Evolutionary conservation across 2,113 vertebrate genomes (phyloP).

Genomic region (Xyliphius kryptos): DNA sequence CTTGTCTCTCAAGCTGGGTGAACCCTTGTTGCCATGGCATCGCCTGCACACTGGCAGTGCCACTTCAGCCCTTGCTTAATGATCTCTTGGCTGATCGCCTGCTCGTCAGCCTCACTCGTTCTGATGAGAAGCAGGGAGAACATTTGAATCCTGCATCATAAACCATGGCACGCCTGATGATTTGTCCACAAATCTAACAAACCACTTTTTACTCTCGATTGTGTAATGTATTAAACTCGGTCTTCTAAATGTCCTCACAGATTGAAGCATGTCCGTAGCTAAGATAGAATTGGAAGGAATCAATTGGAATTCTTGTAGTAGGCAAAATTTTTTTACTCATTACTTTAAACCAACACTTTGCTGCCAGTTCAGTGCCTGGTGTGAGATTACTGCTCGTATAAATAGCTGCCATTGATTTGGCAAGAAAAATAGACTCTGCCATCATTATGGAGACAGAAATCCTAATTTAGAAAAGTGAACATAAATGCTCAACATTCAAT

Average conservation of each 20-base stretch:
- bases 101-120: conserved; percentile 67
- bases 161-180: conserved; percentile 18
- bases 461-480: conserved; percentile 73
- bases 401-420: conserved; percentile 72
- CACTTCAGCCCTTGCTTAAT: conserved; percentile 75
- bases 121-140: conserved; percentile 57
- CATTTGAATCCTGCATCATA: conserved; percentile 31
- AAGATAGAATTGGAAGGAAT: conserved; percentile 46
- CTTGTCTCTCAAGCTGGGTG: conserved; percentile 61
- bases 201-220: no score
- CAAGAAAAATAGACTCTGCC: conserved; percentile 62
- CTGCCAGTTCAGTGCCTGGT: conserved; percentile 57
- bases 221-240: no score
- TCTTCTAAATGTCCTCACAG: no score
- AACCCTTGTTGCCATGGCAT: conserved; percentile 72
- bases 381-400: conserved; percentile 66
- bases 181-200: conserved; percentile 9
- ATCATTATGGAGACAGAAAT: conserved; percentile 71
- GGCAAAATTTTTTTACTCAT: conserved; percentile 59
- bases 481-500: conserved; percentile 62
- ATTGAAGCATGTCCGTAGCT: no score
- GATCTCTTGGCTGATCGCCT: conserved; percentile 76
- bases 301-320: no score
- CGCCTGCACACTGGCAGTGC: conserved; percentile 63
- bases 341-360: conserved; percentile 63